Evolutionary conservation across 2,888 invertebrate genomes (phyloP).

Genomic region (Syrista parreyssii): DNA sequence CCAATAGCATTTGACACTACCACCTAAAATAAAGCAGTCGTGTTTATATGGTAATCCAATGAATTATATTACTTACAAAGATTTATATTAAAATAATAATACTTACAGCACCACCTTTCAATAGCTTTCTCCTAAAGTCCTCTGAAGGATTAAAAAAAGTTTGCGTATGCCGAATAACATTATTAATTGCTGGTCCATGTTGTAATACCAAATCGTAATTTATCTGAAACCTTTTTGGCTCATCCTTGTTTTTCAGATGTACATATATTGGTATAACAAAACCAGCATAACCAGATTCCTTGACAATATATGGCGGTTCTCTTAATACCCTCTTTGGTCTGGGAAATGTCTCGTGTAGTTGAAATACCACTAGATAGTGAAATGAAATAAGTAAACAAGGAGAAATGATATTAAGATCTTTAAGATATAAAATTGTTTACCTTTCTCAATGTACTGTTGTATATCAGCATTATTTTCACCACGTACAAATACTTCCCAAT

Average conservation of each 20-base stretch:
- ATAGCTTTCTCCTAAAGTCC: slow-evolving; percentile 87
- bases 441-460: slow-evolving; percentile 90
- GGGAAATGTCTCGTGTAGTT: slow-evolving; percentile 91
- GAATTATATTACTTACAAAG: slow-evolving; percentile 7
- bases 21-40: slow-evolving; percentile 47
- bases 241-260: slow-evolving; percentile 88
- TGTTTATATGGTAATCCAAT: slow-evolving; percentile 2
- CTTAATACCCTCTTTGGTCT: slow-evolving; percentile 92
- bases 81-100: slow-evolving; percentile 2
- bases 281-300: slow-evolving; percentile 96
- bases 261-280: slow-evolving; percentile 92
- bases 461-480: slow-evolving; percentile 90
- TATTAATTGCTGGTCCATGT: slow-evolving; percentile 78
- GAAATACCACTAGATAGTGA: slow-evolving; percentile 76
- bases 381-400: slow-evolving; percentile 17
- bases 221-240: slow-evolving; percentile 83
- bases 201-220: slow-evolving; percentile 89
- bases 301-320: slow-evolving; percentile 89
- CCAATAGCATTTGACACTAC: slow-evolving; percentile 68
- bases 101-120: slow-evolving; percentile 87
- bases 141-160: slow-evolving; percentile 88
- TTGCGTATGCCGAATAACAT: slow-evolving; percentile 82
- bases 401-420: not conserved
- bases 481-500: slow-evolving; percentile 95
- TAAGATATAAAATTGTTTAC: slow-evolving; percentile 41